Conservation (phyloP, 2,888 invertebrate genomes). For the Leucozona laternaria region DNA sequence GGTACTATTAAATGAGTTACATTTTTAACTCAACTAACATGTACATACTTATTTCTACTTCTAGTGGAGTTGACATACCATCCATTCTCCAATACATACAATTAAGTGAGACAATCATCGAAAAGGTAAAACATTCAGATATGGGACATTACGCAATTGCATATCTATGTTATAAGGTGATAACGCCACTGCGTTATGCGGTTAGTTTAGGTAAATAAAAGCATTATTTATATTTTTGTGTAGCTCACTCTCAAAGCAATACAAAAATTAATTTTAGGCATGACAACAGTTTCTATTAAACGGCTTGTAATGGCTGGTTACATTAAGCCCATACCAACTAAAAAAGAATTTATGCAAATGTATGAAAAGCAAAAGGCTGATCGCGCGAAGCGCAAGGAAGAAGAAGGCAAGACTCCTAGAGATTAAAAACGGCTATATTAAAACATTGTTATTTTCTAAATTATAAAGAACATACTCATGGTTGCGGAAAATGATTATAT, state of each 20-base stretch:
- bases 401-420: slow-evolving; percentile 34
- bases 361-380: slow-evolving; percentile 85
- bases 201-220: slow-evolving; percentile 90
- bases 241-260: neutral
- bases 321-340: slow-evolving; percentile 92
- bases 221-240: neutral
- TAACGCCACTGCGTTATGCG: slow-evolving; percentile 95
- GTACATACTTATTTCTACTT: slow-evolving; percentile 29
- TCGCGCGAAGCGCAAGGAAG: slow-evolving; percentile 77
- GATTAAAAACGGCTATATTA: neutral
- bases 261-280: slow-evolving; percentile 85
- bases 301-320: slow-evolving; percentile 91
- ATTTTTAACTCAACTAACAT: neutral
- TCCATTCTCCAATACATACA: slow-evolving; percentile 90
- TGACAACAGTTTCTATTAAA: slow-evolving; percentile 93
- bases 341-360: slow-evolving; percentile 86
- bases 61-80: slow-evolving; percentile 96
- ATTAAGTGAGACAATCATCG: slow-evolving; percentile 90
- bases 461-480: slow-evolving; percentile 25
- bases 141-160: slow-evolving; percentile 96
- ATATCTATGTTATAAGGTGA: slow-evolving; percentile 96
- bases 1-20: slow-evolving; percentile 84
- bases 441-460: slow-evolving; percentile 14
- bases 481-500: slow-evolving; percentile 9
- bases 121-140: slow-evolving; percentile 90